Evolutionary conservation across 2,113 vertebrate species (phyloP).

Genomic region (Chascanopsetta lugubris): DNA sequence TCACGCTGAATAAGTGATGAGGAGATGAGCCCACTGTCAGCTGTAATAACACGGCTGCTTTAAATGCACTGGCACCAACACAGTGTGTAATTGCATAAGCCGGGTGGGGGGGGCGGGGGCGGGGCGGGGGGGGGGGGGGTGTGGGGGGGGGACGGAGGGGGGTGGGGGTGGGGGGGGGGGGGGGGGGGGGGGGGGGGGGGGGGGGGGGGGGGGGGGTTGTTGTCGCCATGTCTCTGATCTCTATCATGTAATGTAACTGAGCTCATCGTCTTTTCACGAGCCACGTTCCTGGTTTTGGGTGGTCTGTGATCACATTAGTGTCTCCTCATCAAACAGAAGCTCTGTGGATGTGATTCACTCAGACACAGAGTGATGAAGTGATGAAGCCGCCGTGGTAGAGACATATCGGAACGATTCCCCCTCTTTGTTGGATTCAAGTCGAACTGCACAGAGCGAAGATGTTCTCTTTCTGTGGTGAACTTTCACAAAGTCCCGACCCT

Average conservation of each 20-base stretch:
- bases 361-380: neutral
- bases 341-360: conserved; percentile 33
- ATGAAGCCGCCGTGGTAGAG: neutral
- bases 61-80: conserved; percentile 69
- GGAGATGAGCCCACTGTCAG: conserved; percentile 68
- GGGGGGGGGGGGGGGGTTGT: no score
- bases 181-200: no score
- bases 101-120: no score
- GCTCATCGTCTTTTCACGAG: conserved; percentile 52
- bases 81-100: conserved; percentile 66
- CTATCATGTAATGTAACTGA: conserved; percentile 53
- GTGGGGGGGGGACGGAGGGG: no score
- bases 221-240: conserved; percentile 53
- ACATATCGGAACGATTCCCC: conserved; percentile 17
- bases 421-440: neutral
- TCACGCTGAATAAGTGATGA: conserved; percentile 70
- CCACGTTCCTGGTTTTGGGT: conserved; percentile 44
- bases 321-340: conserved; percentile 41
- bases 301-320: conserved; percentile 50
- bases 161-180: no score
- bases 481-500: neutral
- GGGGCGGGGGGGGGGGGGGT: no score
- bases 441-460: neutral
- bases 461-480: neutral
- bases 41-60: conserved; percentile 71